phyloP scores from a whole-genome alignment of 2,888 invertebrate genomes.

The Orthonevra nobilis region DNA sequence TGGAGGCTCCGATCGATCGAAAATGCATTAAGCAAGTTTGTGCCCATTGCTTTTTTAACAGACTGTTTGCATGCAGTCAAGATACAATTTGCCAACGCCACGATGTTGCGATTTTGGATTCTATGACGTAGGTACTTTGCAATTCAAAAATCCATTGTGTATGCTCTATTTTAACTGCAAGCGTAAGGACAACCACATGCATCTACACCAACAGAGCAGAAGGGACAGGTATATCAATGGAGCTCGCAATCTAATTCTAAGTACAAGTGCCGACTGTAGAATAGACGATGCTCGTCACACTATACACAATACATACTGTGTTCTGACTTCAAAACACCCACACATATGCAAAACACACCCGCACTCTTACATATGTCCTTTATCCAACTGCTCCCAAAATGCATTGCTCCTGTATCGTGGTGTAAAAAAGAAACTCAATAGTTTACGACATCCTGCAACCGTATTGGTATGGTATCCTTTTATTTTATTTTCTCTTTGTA shows the following conservation, averaged over 20 bases:
- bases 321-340: constrained; percentile 11
- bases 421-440: constrained; percentile 3
- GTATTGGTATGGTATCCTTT: background rate
- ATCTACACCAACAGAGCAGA: constrained; percentile 3
- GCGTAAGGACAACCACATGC: constrained; percentile 14
- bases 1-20: too few relatives aligned
- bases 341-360: constrained; percentile 6
- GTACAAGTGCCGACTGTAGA: too few relatives aligned
- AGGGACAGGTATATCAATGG: constrained; percentile 24
- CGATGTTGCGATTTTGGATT: too few relatives aligned
- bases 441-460: background rate
- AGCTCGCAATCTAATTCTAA: constrained; percentile 11
- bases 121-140: too few relatives aligned
- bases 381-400: background rate
- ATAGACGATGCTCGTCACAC: background rate
- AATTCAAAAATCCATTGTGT: too few relatives aligned
- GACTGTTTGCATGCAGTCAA: constrained; percentile 13
- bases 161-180: constrained; percentile 1
- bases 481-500: background rate
- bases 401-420: background rate
- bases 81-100: background rate
- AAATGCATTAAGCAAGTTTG: too few relatives aligned
- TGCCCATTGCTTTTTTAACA: too few relatives aligned
- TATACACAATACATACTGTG: background rate
- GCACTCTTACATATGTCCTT: too few relatives aligned